phyloP scores from a whole-genome alignment of 2,797 vertebrate species.

The Nasua narica region DNA sequence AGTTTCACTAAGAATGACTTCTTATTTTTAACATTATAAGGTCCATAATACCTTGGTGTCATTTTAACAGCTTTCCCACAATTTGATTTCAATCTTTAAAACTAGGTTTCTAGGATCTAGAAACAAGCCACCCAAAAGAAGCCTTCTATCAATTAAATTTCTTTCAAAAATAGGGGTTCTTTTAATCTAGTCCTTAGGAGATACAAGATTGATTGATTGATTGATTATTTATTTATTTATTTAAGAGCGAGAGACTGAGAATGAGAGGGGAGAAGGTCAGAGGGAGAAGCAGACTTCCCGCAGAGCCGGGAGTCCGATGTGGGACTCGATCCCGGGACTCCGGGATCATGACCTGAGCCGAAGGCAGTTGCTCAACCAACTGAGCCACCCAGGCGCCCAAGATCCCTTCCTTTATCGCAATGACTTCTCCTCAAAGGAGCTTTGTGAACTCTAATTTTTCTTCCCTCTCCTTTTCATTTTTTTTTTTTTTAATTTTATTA shows the following conservation, averaged over 20 bases:
- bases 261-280: no score
- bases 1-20: background rate
- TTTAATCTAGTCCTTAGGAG: background rate
- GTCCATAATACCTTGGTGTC: background rate
- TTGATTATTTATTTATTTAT: no score
- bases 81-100: constrained; percentile 8
- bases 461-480: background rate
- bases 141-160: background rate
- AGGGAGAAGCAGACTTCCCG: no score
- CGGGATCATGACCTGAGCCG: no score
- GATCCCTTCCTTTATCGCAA: background rate
- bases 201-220: no score
- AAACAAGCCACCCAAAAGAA: constrained; percentile 5
- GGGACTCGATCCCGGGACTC: no score
- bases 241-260: no score
- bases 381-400: no score
- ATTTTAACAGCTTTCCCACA: constrained; percentile 24
- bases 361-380: no score
- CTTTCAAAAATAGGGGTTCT: background rate
- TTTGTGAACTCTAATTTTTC: background rate
- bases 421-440: constrained; percentile 12
- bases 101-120: background rate
- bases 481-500: no score
- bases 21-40: background rate
- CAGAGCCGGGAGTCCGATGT: no score